phyloP scores from a whole-genome alignment of 2,888 invertebrate genomes.

The Tenodera sinensis region DNA sequence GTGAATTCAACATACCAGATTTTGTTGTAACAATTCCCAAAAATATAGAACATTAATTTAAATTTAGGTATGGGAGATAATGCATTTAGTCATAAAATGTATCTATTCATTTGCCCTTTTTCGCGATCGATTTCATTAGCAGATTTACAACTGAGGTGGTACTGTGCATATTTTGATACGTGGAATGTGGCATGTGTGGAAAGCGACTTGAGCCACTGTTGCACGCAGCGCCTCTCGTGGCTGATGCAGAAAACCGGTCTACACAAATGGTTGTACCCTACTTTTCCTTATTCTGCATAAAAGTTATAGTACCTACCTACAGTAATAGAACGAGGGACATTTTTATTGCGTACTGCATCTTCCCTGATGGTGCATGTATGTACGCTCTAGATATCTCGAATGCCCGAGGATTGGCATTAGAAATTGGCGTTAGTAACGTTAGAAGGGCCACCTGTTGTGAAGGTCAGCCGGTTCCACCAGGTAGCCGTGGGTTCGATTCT shows the following conservation, averaged over 20 bases:
- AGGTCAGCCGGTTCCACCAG: background rate
- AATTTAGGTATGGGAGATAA: too few species aligned
- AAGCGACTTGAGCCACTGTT: background rate
- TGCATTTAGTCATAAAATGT: too few species aligned
- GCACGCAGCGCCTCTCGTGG: background rate
- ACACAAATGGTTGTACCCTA: conserved; percentile 19
- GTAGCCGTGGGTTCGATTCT: background rate
- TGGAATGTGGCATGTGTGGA: too few species aligned
- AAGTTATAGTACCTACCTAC: background rate
- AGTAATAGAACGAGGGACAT: background rate
- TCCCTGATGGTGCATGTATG: background rate
- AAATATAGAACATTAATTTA: too few species aligned
- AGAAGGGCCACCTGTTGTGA: background rate
- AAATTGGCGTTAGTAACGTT: background rate
- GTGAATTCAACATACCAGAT: too few species aligned
- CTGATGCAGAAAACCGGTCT: conserved; percentile 1
- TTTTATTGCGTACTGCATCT: background rate
- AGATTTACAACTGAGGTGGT: too few species aligned
- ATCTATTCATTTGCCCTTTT: too few species aligned
- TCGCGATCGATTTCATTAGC: too few species aligned
- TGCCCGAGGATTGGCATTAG: too few species aligned
- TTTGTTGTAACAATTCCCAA: too few species aligned
- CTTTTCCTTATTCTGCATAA: conserved; percentile 27
- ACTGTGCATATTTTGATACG: too few species aligned
- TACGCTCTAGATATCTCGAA: background rate